phyloP scores from a whole-genome alignment of 1,140 invertebrate species.

The Proctacanthus coquilletti region DNA sequence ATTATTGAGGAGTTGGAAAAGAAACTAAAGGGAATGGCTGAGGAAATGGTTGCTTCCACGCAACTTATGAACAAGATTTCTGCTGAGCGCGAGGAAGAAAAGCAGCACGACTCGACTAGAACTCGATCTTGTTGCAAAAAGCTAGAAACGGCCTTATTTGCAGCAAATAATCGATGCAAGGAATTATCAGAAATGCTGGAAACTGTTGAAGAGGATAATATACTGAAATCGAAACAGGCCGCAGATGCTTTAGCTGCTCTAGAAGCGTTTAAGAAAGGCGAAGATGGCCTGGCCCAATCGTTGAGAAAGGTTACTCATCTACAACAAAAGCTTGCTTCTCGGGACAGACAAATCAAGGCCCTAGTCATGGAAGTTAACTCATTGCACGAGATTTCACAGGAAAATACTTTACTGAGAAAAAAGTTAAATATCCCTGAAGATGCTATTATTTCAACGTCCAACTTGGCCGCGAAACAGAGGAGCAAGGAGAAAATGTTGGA shows the following conservation, averaged over 20 bases:
- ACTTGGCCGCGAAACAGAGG: constrained; percentile 19
- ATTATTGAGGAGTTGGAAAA: constrained; percentile 20
- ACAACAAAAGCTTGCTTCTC: constrained; percentile 19
- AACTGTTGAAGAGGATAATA: constrained; percentile 24
- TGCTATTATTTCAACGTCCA: constrained; percentile 19
- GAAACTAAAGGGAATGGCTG: constrained; percentile 18
- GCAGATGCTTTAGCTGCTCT: constrained; percentile 19
- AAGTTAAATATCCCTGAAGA: constrained; percentile 24
- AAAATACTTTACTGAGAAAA: constrained; percentile 19
- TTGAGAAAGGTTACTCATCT: constrained; percentile 18
- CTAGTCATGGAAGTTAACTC: constrained; percentile 24
- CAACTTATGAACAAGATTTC: constrained; percentile 22
- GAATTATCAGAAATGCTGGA: constrained; percentile 24
- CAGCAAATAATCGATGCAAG: constrained; percentile 11
- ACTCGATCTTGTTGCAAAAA: constrained; percentile 19
- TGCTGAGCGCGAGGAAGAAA: constrained; percentile 12
- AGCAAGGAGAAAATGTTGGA: constrained; percentile 29
- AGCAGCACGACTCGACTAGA: constrained; percentile 10
- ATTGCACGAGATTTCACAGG: constrained; percentile 20
- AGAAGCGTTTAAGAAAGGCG: constrained; percentile 20
- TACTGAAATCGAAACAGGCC: constrained; percentile 25
- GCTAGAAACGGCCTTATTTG: constrained; percentile 17
- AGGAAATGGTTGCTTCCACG: constrained; percentile 22
- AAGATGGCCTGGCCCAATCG: constrained; percentile 20
- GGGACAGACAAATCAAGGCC: constrained; percentile 20